Percentiles rank a stretch among this genome's conserved stretches.
Evolutionary conservation across 1,140 invertebrate genomes (phyloP).

Genomic region (Drosophila lowei): DNA sequence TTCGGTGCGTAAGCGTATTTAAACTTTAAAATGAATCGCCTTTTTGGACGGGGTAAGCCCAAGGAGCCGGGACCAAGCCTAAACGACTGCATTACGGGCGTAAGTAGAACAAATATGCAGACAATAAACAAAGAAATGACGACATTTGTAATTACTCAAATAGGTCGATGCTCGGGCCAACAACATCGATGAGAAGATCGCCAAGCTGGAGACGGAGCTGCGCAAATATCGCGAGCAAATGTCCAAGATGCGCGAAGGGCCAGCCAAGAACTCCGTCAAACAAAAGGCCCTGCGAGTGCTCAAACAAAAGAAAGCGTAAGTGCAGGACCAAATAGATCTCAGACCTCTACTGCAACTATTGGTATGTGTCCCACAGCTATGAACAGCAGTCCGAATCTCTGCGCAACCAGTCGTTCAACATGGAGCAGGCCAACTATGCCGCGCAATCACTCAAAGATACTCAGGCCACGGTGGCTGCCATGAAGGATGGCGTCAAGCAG

Average conservation of each 20-base stretch:
- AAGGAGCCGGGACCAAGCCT: slow-evolving; percentile 97
- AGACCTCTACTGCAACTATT: background rate
- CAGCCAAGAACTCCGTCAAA: slow-evolving; percentile 97
- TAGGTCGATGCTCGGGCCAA: slow-evolving; percentile 97
- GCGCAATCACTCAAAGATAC: slow-evolving; percentile 99
- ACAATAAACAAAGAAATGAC: slow-evolving; percentile 2
- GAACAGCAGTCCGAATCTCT: slow-evolving; percentile 97
- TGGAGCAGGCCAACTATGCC: slow-evolving; percentile 99
- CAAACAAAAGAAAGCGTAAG: slow-evolving; percentile 98
- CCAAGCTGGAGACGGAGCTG: slow-evolving; percentile 95
- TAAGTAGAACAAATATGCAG: slow-evolving; percentile 83
- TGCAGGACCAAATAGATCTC: background rate
- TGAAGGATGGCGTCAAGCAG: slow-evolving; percentile 98
- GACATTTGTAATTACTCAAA: background rate
- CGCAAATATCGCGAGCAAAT: slow-evolving; percentile 99
- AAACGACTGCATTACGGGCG: slow-evolving; percentile 95
- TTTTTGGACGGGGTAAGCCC: slow-evolving; percentile 97
- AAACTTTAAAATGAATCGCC: slow-evolving; percentile 92
- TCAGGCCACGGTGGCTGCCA: slow-evolving; percentile 97
- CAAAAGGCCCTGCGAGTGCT: slow-evolving; percentile 97
- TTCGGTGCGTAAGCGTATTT: background rate
- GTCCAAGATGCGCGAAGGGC: slow-evolving; percentile 99
- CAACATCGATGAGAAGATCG: slow-evolving; percentile 97
- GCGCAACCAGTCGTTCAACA: slow-evolving; percentile 98
- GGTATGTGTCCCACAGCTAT: slow-evolving; percentile 86